Conservation (phyloP, 2,888 invertebrate genomes). For the Cantharis rufa region DNA sequence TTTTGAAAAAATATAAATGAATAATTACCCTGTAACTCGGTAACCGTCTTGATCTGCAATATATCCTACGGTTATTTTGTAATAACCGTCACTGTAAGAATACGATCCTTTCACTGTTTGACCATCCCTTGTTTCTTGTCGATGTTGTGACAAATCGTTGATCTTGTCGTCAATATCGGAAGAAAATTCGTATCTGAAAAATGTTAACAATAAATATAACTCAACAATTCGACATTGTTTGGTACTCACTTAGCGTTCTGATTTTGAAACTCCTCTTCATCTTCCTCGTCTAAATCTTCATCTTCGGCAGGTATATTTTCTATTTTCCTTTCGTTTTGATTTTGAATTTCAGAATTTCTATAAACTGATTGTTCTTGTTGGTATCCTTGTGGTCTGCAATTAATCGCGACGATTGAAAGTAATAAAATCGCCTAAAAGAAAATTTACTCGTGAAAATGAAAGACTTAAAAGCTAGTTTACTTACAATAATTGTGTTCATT, state of each 20-base stretch:
- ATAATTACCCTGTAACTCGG: slow-evolving; percentile 60
- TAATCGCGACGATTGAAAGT: not conserved
- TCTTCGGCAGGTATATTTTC: not conserved
- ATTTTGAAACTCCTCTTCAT: not conserved
- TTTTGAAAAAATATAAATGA: not conserved
- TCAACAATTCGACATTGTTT: not conserved
- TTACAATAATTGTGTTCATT: not conserved
- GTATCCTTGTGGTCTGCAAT: not conserved
- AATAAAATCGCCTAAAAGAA: not conserved
- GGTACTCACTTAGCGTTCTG: not conserved
- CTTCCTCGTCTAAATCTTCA: not conserved
- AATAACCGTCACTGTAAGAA: slow-evolving; percentile 65
- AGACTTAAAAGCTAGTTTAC: not conserved
- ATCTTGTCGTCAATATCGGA: slow-evolving; percentile 57
- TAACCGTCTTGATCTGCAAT: slow-evolving; percentile 67
- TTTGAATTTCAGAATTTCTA: not conserved
- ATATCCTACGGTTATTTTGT: slow-evolving; percentile 61
- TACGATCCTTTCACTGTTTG: slow-evolving; percentile 59
- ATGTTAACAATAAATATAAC: slow-evolving; percentile 10
- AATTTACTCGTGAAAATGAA: not conserved
- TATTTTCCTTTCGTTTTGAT: not conserved
- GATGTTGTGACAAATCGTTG: slow-evolving; percentile 53
- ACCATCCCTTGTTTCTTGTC: slow-evolving; percentile 57
- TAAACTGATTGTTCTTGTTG: not conserved
- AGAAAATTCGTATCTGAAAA: slow-evolving; percentile 54